A percentile compares a stretch with the other conserved stretches of the same genome.
Conservation (phyloP, 1,140 invertebrate species). For the Luehdorfia chinensis region DNA sequence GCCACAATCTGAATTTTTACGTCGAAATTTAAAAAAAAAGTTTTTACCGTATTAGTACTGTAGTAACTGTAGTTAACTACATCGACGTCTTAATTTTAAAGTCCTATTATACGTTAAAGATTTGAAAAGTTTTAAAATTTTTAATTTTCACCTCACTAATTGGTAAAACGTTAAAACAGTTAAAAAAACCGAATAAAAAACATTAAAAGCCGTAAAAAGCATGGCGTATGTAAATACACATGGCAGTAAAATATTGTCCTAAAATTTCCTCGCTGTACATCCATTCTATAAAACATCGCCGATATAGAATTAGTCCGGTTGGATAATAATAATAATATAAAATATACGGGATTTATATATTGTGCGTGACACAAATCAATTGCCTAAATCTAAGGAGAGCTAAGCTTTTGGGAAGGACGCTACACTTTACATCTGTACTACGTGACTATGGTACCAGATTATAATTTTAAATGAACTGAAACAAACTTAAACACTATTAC, state of each 20-base stretch:
- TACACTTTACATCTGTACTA: conserved; percentile 30
- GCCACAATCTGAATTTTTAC: conserved; percentile 12
- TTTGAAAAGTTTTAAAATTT: conserved; percentile 4
- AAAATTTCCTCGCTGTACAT: conserved; percentile 49
- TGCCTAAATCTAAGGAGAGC: conserved; percentile 44
- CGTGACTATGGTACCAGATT: conserved; percentile 55
- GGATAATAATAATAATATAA: conserved; percentile 28
- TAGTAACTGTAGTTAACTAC: neutral
- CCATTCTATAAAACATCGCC: conserved; percentile 38
- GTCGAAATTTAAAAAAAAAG: too few relatives aligned
- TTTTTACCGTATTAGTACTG: conserved; percentile 1
- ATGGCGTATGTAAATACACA: conserved; percentile 30
- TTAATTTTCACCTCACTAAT: conserved; percentile 27
- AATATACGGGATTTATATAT: conserved; percentile 34
- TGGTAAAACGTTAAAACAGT: conserved; percentile 48
- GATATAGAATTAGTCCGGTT: conserved; percentile 34
- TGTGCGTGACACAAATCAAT: conserved; percentile 51
- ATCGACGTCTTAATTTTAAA: conserved; percentile 5
- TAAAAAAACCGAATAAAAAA: conserved; percentile 44
- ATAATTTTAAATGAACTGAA: conserved; percentile 46
- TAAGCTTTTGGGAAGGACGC: conserved; percentile 45
- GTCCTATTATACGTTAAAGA: conserved; percentile 3
- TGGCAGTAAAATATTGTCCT: too few relatives aligned
- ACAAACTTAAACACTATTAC: conserved; percentile 62
- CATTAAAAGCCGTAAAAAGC: conserved; percentile 30